A percentile compares a stretch with the other conserved stretches of the same genome.
These are phyloP conservation scores for Sinhomidia bicolor DNA, from an alignment of 2,888 invertebrate genomes.

Conservation along the genomic window DNA sequence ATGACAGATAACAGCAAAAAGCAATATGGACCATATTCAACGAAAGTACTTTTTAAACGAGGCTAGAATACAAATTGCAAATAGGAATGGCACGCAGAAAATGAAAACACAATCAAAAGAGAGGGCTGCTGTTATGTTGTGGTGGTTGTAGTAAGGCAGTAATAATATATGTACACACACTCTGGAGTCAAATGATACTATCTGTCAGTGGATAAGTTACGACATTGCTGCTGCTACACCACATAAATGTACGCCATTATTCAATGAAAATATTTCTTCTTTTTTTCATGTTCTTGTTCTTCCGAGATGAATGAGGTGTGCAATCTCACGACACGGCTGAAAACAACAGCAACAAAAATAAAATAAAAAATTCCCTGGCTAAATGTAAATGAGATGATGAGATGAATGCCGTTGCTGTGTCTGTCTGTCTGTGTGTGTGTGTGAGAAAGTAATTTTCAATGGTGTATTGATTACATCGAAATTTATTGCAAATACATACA, in stretches of 20 bases:
- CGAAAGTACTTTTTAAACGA: constrained; percentile 48
- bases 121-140: too few relatives aligned
- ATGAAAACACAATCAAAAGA: constrained; percentile 3
- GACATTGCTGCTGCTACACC: background rate
- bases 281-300: constrained; percentile 11
- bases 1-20: constrained; percentile 27
- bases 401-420: too few relatives aligned
- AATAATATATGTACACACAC: background rate
- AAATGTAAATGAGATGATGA: background rate
- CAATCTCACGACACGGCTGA: constrained; percentile 30
- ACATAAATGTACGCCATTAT: background rate
- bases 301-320: constrained; percentile 32
- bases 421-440: background rate
- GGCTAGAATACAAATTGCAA: constrained; percentile 54
- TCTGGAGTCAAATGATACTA: constrained; percentile 27
- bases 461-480: background rate
- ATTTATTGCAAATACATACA: background rate
- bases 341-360: background rate
- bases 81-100: constrained; percentile 22
- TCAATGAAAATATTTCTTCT: constrained; percentile 25
- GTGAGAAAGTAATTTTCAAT: background rate
- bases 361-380: background rate
- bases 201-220: constrained; percentile 47
- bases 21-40: constrained; percentile 21
- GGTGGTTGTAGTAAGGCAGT: background rate